Percentiles rank a stretch among this genome's conserved stretches.
These are phyloP conservation scores for Beaufortia kweichowensis DNA, from an alignment of 2,113 vertebrate species.

Conservation along the genomic window DNA sequence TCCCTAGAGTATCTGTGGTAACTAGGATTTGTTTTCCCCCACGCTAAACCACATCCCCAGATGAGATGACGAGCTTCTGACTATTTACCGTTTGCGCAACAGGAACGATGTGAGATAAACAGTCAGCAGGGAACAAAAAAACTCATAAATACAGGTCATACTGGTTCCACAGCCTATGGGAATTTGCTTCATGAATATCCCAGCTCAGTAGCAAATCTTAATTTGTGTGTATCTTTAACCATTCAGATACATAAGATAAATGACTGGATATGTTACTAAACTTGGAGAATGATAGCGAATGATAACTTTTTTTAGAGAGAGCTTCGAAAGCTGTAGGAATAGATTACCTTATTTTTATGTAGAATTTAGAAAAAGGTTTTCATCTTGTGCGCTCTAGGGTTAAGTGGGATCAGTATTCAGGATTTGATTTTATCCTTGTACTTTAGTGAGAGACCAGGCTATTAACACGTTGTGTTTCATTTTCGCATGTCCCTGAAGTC, in stretches of 20 bases:
- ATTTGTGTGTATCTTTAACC: background rate
- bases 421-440: background rate
- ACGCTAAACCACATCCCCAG: no score
- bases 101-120: no score
- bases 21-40: no score
- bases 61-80: no score
- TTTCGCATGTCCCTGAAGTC: background rate
- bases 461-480: background rate
- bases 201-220: background rate
- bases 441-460: background rate
- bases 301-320: background rate
- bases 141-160: no score
- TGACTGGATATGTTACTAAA: background rate
- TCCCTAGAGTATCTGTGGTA: no score
- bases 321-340: background rate
- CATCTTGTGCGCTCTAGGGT: background rate
- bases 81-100: no score
- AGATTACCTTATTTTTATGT: background rate
- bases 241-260: background rate
- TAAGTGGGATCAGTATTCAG: conserved; percentile 4
- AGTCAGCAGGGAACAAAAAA: no score
- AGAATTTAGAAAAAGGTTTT: background rate
- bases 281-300: background rate
- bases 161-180: no score
- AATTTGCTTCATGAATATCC: background rate